phyloP scores from a whole-genome alignment of 37 sponge, comb jelly and placozoan genomes.

The Mnemiopsis leidyi region DNA sequence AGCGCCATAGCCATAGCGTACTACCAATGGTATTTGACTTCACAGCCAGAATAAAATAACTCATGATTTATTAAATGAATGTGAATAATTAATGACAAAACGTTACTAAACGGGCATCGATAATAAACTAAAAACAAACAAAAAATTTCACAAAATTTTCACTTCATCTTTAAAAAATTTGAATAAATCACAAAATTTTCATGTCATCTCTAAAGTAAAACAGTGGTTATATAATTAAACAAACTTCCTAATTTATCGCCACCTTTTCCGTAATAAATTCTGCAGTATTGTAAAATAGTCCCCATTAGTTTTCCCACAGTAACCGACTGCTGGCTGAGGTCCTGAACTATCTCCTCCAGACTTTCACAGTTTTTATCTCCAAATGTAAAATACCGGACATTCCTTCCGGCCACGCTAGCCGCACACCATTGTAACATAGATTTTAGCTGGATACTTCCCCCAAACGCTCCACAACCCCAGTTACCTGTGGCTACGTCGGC shows the following conservation, averaged over 20 bases:
- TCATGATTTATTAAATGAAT: neutral
- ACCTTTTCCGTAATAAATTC: neutral
- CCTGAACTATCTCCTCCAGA: neutral
- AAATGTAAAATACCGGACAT: conserved; percentile 72
- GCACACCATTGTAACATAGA: conserved; percentile 77
- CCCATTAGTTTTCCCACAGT: neutral
- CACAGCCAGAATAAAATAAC: neutral
- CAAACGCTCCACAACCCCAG: conserved; percentile 86
- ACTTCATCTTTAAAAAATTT: neutral
- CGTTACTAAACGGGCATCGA: neutral
- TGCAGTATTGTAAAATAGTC: neutral
- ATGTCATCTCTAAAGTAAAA: neutral
- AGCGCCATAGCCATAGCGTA: too few relatives aligned
- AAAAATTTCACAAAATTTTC: too few relatives aligned
- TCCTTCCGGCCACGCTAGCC: conserved; percentile 68
- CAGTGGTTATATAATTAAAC: neutral
- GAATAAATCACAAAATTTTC: too few relatives aligned
- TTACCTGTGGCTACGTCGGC: conserved; percentile 77
- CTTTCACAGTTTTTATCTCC: neutral
- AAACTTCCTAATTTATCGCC: neutral
- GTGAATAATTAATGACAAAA: neutral
- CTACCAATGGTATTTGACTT: neutral
- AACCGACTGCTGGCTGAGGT: neutral
- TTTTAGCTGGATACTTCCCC: conserved; percentile 74
- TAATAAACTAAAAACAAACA: neutral